A percentile compares a stretch with the other conserved stretches of the same genome.
Evolutionary conservation across 2,113 vertebrate species (phyloP).

Genomic region (Stomatorhinus ivindoensis): DNA sequence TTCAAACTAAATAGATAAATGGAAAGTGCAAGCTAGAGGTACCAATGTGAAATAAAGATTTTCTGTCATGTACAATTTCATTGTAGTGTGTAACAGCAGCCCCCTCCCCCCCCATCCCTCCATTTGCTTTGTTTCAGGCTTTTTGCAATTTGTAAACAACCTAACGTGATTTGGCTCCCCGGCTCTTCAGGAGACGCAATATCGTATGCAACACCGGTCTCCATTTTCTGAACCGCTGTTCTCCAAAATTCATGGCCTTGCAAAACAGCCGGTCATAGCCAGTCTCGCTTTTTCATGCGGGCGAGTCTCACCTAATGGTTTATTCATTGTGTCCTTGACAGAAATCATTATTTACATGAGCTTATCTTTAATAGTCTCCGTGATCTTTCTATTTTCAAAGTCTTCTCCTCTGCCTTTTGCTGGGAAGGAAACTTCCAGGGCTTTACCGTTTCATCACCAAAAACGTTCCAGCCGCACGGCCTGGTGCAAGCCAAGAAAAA

Average conservation of each 20-base stretch:
- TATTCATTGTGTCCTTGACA: conserved; percentile 24
- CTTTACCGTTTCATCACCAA: not conserved
- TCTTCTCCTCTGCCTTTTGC: not conserved
- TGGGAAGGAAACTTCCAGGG: not conserved
- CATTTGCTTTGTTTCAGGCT: not conserved
- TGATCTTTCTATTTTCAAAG: conserved; percentile 5
- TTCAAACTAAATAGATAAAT: not conserved
- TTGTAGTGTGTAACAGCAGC: not conserved
- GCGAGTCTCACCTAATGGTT: conserved; percentile 13
- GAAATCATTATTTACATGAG: conserved; percentile 17
- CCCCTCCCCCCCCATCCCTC: not conserved
- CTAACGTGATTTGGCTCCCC: not conserved
- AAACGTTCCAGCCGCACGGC: not conserved
- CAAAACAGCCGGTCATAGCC: conserved; percentile 6
- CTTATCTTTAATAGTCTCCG: conserved; percentile 24
- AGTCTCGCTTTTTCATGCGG: conserved; percentile 7
- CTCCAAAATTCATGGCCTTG: conserved; percentile 1
- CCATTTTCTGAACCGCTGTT: not conserved
- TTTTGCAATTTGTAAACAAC: conserved; percentile 13
- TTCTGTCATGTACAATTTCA: conserved; percentile 9
- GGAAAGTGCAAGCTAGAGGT: not conserved
- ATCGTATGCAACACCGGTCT: not conserved
- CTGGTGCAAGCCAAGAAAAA: not conserved
- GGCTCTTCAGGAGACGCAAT: not conserved
- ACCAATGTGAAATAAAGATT: not conserved